Base-by-base conservation (phyloP, 2,888 invertebrate species). In the Aleiodes alternator region DNA sequence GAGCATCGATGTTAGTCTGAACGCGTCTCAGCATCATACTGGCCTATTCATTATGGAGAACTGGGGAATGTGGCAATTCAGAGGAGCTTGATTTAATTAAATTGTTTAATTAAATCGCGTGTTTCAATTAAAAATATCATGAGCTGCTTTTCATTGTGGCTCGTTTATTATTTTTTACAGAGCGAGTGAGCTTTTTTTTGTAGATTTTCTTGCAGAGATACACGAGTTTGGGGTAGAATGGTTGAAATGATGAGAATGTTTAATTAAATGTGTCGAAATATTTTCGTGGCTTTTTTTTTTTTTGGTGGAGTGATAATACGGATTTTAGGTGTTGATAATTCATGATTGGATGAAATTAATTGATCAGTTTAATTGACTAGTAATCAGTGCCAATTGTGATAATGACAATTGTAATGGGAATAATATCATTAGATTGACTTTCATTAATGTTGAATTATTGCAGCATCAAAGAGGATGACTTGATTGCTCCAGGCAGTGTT, bases 101-200 rank as follows among this genome's bases (percentile, higher is more conserved):
- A 80, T 76, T 69, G 71, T 80, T 81, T 81, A 80, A 83, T 82
- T 81, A 82, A 80, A 81, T 77, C 73, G 76, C 38, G 43, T 69
- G 72, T 80, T 81, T 51, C 82, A 82, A 82, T 82, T 82, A 81
- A 80, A 82, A 81, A 82, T 76, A 73, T 72, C 16, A 59, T 59
- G 38, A 66, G 55, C 43, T 43, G 57, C 29, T 31, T 29, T n/a
- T n/a, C 34, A 38, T 31, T 31, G 57, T 12, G 9, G 11, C 11
- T 2, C 43, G 34, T 34, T 34, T 34, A 9, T 43, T 11, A 9
- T 43, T 11, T 43, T 43, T 43, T 11, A 43, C 9, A 43, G 9
- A 0, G 9, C 43, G 43, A 43, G 43, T 43, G 43, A 8, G 4
- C 7, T 43, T 43, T 43, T 11, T 43, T 9, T 11, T 9, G 5